Base-by-base conservation (phyloP, 2,888 invertebrate genomes). In the Ectemnius continuus region DNA sequence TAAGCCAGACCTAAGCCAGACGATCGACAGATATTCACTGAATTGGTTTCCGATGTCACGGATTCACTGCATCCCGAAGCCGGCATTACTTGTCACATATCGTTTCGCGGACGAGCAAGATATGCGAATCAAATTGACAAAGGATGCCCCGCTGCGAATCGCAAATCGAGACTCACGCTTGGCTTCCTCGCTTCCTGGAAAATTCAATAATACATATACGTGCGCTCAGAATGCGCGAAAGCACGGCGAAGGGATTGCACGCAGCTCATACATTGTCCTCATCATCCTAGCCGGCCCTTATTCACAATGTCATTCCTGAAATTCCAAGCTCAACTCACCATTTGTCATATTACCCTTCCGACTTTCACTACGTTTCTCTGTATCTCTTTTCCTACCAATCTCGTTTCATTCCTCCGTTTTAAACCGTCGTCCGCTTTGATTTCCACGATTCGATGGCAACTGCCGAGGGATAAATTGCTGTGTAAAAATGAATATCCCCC, bases 71-170 rank as follows among this genome's bases (percentile, higher is more conserved):
- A 11, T 11, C 5, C 36, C 36, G 36, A 11, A 36, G 36, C 36
- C 36, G 36, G 36, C 36, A 36, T 36, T 36, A 36, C 36, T 36
- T 36, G 36, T 36, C 36, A 36, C 36, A 36, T 36, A 36, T 36
- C 36, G 36, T 36, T 36, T 36, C 36, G 36, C 36, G 36, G 36
- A 36, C 16, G 20, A 73, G 65, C 65, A 65, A 65, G 73, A 73
- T 70, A 57, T 62, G 61, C 65, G 61, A 60, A 47, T 64, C 61
- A 59, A 73, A 61, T 57, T 73, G 70, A 65, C 73, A 57, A 73
- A 62, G 48, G n/a, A 46, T 48, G 62, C 2, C 20, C 48, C 48
- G 36, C 36, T 36, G 26, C 18, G 26, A 61, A 14, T 36, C 26
- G 16, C 16, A 13, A 13, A 60, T 26, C 28, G 28, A 60, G 28